phyloP scores from a whole-genome alignment of 1,140 invertebrate species.

The Drosophila pectinifera region DNA sequence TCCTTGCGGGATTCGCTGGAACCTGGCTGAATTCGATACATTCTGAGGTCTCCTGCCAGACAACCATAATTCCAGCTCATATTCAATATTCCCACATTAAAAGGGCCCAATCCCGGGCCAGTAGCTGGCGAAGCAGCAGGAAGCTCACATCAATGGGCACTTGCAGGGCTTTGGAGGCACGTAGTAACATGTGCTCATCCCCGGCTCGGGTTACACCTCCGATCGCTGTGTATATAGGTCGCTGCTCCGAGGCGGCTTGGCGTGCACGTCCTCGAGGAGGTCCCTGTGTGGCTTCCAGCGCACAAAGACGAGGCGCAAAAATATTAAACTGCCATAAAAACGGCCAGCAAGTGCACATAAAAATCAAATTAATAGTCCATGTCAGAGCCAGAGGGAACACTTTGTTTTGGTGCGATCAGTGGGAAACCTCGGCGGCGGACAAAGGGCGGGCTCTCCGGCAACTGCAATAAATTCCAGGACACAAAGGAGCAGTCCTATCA shows the following conservation, averaged over 20 bases:
- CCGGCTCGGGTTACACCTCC: constrained; percentile 54
- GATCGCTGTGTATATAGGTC: constrained; percentile 31
- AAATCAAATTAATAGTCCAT: constrained; percentile 80
- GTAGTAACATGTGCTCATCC: constrained; percentile 58
- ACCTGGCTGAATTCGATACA: constrained; percentile 41
- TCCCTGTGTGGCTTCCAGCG: constrained; percentile 66
- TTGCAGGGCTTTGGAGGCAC: constrained; percentile 67
- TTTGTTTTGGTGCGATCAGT: constrained; percentile 80
- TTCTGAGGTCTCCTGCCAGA: constrained; percentile 11
- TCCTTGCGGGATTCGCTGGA: constrained; percentile 26
- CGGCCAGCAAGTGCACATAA: constrained; percentile 74
- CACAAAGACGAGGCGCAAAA: constrained; percentile 64
- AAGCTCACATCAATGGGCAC: constrained; percentile 80
- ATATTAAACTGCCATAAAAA: constrained; percentile 77
- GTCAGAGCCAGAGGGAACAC: constrained; percentile 70
- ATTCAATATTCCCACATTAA: constrained; percentile 81
- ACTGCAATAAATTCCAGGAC: constrained; percentile 65
- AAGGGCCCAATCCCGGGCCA: too few species aligned
- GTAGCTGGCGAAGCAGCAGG: constrained; percentile 49
- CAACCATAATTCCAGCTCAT: constrained; percentile 32
- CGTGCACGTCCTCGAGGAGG: constrained; percentile 8
- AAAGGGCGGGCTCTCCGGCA: constrained; percentile 44
- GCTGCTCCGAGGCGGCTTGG: constrained; percentile 23
- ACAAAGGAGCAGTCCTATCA: constrained; percentile 65
- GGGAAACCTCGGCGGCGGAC: constrained; percentile 67